phyloP scores from a whole-genome alignment of 2,113 vertebrate genomes.

The Planiliza haematocheilus region DNA sequence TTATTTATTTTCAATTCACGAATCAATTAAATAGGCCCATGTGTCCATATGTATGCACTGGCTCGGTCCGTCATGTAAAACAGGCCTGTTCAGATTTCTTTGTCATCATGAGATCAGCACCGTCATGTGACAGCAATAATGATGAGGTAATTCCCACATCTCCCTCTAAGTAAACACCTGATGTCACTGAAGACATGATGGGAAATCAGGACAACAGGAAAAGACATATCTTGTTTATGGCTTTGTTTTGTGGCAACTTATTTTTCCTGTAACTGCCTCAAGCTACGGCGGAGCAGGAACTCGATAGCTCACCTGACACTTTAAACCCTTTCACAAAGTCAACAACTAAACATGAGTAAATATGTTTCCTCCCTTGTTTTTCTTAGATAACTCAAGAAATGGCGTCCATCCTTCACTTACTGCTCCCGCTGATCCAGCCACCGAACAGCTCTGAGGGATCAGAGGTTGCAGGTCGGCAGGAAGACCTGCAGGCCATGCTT shows the following conservation, averaged over 20 bases:
- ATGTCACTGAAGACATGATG: constrained; percentile 18
- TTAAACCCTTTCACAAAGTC: background rate
- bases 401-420: constrained; percentile 68
- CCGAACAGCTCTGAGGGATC: constrained; percentile 7
- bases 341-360: background rate
- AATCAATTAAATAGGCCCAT: background rate
- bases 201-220: background rate
- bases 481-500: constrained; percentile 67
- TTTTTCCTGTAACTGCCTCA: too few species aligned
- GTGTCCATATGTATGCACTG: background rate
- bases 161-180: constrained; percentile 34
- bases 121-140: constrained; percentile 22
- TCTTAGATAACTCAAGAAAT: constrained; percentile 77
- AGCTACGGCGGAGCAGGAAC: too few species aligned
- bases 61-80: background rate
- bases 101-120: constrained; percentile 1
- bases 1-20: background rate
- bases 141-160: constrained; percentile 30
- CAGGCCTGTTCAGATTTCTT: background rate
- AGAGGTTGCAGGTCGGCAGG: constrained; percentile 35
- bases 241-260: background rate
- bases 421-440: constrained; percentile 67
- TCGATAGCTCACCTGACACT: background rate
- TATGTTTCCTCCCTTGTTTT: background rate
- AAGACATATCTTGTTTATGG: background rate